Percentiles rank a stretch among this genome's conserved stretches.
These are phyloP conservation scores for Gymnobelideus leadbeateri DNA, from an alignment of 2,113 vertebrate genomes.

Conservation along the genomic window DNA sequence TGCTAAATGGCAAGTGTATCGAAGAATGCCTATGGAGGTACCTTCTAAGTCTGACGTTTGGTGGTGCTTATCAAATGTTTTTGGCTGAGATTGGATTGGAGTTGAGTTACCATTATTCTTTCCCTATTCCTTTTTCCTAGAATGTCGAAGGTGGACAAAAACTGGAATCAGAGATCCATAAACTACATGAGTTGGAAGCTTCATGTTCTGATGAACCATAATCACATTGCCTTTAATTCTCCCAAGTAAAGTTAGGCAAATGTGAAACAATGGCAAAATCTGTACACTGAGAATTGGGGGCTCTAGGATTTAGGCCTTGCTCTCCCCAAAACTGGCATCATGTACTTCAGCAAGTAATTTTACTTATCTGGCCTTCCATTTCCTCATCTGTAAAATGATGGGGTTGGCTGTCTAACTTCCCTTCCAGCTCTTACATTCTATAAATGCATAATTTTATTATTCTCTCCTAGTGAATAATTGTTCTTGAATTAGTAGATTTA, in stretches of 20 bases:
- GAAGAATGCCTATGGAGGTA: background rate
- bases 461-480: background rate
- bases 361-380: background rate
- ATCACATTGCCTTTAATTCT: background rate
- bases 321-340: background rate
- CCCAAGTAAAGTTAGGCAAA: background rate
- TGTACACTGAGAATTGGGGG: background rate
- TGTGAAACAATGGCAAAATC: background rate
- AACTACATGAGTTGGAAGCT: background rate
- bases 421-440: background rate
- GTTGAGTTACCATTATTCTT: background rate
- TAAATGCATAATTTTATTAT: constrained; percentile 1
- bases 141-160: background rate
- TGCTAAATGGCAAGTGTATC: background rate
- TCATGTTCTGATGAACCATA: background rate
- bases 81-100: background rate
- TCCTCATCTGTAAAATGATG: background rate
- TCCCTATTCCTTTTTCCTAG: background rate
- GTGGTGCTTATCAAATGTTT: background rate
- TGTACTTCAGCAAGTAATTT: background rate
- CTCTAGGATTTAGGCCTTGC: background rate
- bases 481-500: background rate
- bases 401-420: background rate
- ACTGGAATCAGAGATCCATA: background rate
- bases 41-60: background rate